These are phyloP conservation scores for Heliconius hermathena DNA, from an alignment of 1,140 invertebrate genomes.

Conservation along the genomic window DNA sequence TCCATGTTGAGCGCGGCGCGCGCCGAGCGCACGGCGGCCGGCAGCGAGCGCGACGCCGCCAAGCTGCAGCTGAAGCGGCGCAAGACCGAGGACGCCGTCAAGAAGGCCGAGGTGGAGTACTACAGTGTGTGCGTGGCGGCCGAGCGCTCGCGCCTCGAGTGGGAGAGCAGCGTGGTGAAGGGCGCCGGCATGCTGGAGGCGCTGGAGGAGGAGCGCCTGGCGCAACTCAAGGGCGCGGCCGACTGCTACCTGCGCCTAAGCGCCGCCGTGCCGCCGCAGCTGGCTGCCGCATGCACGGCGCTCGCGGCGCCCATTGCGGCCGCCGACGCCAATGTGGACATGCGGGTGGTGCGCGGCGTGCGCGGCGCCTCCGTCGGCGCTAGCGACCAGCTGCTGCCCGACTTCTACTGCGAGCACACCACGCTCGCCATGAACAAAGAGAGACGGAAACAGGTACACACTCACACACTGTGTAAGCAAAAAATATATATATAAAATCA, in stretches of 20 bases:
- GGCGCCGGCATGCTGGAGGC: conserved; percentile 90
- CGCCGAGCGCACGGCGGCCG: conserved; percentile 55
- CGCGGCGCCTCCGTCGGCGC: conserved; percentile 75
- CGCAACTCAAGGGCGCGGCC: conserved; percentile 85
- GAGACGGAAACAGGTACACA: conserved; percentile 89
- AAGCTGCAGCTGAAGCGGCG: conserved; percentile 93
- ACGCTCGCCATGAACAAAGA: conserved; percentile 96
- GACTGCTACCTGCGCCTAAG: conserved; percentile 88
- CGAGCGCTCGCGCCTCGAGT: conserved; percentile 88
- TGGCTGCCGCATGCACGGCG: conserved; percentile 81
- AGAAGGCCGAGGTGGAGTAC: conserved; percentile 96
- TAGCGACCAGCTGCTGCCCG: conserved; percentile 92
- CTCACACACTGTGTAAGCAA: no score
- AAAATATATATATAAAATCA: no score
- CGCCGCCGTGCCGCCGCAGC: conserved; percentile 88
- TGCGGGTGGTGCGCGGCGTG: conserved; percentile 81
- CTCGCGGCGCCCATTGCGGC: conserved; percentile 86
- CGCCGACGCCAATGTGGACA: conserved; percentile 89
- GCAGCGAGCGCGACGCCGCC: conserved; percentile 81
- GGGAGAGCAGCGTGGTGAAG: conserved; percentile 92
- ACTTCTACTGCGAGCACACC: conserved; percentile 97
- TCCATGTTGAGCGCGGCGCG: conserved; percentile 71
- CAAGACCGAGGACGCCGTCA: conserved; percentile 94
- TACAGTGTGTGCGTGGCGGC: conserved; percentile 94
- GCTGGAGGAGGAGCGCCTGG: conserved; percentile 94